Percentiles rank a stretch among this genome's conserved stretches.
Conservation (phyloP, 2,888 invertebrate genomes). For the Listrodromus nycthemerus region DNA sequence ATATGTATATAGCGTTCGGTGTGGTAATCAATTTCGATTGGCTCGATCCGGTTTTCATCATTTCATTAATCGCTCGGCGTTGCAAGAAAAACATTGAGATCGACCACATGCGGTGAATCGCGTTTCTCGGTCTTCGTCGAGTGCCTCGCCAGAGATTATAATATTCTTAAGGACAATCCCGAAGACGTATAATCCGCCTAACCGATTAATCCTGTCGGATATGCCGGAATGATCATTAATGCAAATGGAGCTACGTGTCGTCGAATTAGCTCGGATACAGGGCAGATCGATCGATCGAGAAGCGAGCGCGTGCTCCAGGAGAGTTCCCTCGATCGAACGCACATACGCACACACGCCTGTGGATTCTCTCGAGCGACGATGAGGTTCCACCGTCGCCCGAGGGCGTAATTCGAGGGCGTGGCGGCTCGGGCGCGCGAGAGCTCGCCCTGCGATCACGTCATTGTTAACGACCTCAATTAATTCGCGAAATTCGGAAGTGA, state of each 20-base stretch:
- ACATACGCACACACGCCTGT: conserved; percentile 21
- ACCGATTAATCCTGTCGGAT: conserved; percentile 37
- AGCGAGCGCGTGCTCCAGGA: conserved; percentile 29
- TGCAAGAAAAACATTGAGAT: conserved; percentile 31
- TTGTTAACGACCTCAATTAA: conserved; percentile 69
- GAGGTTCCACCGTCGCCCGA: conserved; percentile 61
- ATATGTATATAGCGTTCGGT: conserved; percentile 12
- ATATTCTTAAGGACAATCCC: conserved; percentile 16
- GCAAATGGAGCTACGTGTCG: conserved; percentile 60
- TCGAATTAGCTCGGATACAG: conserved; percentile 57
- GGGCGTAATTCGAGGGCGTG: conserved; percentile 70
- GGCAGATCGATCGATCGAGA: conserved; percentile 55
- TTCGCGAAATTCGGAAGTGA: conserved; percentile 60
- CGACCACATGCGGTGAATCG: conserved; percentile 54
- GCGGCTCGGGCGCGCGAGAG: conserved; percentile 50
- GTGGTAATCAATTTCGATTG: conserved; percentile 41
- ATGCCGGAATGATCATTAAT: conserved; percentile 45
- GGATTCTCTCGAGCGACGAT: conserved; percentile 43
- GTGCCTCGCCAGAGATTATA: not conserved
- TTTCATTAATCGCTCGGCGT: conserved; percentile 49
- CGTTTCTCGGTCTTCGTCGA: conserved; percentile 33
- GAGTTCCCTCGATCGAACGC: conserved; percentile 46
- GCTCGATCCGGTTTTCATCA: conserved; percentile 56
- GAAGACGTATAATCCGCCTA: conserved; percentile 31
- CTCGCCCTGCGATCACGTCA: conserved; percentile 66